These are phyloP conservation scores for Neosalanx taihuensis DNA, from an alignment of 2,797 vertebrate species.

Conservation along the genomic window DNA sequence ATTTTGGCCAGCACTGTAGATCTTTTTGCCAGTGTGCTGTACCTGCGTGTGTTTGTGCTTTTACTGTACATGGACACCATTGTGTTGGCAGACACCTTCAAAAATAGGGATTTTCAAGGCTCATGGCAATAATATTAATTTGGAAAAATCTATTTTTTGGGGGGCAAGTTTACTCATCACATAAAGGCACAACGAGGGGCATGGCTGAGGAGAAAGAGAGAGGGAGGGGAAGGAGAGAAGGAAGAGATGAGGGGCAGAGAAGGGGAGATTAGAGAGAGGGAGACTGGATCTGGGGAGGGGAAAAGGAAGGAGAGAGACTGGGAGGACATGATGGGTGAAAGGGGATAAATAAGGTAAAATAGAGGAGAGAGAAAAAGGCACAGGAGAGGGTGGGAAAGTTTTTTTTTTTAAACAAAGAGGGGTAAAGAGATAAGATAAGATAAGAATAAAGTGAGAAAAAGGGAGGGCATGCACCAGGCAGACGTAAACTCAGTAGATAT, in stretches of 20 bases:
- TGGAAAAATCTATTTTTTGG: constrained; percentile 47
- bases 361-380: not conserved
- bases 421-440: constrained; percentile 45
- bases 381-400: not conserved
- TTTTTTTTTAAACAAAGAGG: not conserved
- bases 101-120: constrained; percentile 36
- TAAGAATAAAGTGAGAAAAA: not conserved
- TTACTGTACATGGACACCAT: constrained; percentile 39
- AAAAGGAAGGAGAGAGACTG: not conserved
- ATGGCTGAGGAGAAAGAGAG: not conserved
- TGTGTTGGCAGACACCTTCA: constrained; percentile 52
- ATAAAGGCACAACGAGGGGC: constrained; percentile 47
- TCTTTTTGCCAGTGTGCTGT: not conserved
- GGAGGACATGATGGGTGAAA: not conserved
- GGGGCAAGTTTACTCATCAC: constrained; percentile 42
- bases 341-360: constrained; percentile 5
- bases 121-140: constrained; percentile 53
- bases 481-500: not conserved
- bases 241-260: not conserved
- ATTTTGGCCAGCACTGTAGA: not conserved
- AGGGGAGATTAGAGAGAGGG: not conserved
- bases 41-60: not conserved
- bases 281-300: constrained; percentile 1
- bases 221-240: constrained; percentile 6
- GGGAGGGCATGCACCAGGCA: not conserved